Conservation (phyloP, 2,113 vertebrate genomes). For the Pteronura brasiliensis region DNA sequence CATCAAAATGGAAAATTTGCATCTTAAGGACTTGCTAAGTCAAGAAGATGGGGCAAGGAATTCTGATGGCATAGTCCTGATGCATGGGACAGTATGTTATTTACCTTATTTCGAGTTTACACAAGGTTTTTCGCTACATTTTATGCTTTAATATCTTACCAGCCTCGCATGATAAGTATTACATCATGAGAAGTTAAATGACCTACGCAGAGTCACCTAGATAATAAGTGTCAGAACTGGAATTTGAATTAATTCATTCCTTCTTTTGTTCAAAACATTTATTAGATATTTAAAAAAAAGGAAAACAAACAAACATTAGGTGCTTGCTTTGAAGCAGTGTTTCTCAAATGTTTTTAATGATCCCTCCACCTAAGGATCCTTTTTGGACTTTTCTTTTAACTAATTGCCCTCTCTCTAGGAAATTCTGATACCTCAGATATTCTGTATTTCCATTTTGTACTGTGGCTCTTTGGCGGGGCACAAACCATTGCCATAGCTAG, state of each 20-base stretch:
- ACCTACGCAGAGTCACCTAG: neutral
- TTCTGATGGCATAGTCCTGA: neutral
- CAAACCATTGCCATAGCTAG: neutral
- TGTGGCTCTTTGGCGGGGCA: neutral
- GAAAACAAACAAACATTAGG: neutral
- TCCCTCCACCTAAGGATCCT: neutral
- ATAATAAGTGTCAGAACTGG: neutral
- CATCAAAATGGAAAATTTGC: neutral
- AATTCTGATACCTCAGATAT: neutral
- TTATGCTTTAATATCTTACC: neutral
- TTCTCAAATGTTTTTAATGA: neutral
- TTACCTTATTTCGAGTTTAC: neutral
- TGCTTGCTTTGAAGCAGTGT: neutral
- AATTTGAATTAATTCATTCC: conserved; percentile 3
- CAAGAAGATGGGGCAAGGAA: neutral
- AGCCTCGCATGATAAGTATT: neutral
- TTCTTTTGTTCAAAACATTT: neutral
- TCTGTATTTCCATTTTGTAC: neutral
- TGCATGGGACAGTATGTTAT: neutral
- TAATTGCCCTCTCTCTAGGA: neutral
- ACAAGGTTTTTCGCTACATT: neutral
- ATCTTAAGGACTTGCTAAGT: neutral
- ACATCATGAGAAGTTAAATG: neutral
- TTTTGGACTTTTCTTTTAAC: neutral
- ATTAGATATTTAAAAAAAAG: neutral